Percentiles rank a stretch among this genome's conserved stretches.
Conservation (phyloP, 1,140 invertebrate species). For the Cepaea nemoralis region DNA sequence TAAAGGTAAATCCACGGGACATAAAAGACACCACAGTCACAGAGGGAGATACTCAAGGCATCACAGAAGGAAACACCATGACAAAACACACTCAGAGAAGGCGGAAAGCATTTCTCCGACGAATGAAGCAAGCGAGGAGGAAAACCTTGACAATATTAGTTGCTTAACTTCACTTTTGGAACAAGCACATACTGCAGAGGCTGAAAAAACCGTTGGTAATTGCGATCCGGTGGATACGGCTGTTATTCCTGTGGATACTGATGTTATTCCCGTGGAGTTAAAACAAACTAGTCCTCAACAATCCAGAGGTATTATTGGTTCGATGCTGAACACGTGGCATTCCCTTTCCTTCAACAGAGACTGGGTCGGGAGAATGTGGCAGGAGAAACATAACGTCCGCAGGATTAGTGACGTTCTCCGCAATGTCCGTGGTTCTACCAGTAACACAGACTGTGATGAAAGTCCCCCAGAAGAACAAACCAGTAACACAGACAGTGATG, state of each 20-base stretch:
- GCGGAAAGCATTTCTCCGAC: neutral
- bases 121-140: neutral
- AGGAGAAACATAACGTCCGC: constrained; percentile 5
- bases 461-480: neutral
- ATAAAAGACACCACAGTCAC: neutral
- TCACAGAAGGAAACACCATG: neutral
- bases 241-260: no score
- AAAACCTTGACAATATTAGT: neutral
- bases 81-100: neutral
- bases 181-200: neutral
- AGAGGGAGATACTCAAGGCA: neutral
- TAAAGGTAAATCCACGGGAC: neutral
- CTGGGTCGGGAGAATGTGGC: constrained; percentile 19
- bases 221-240: neutral
- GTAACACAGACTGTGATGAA: neutral
- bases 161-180: neutral
- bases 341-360: constrained; percentile 20
- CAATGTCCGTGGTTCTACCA: neutral
- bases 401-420: constrained; percentile 8
- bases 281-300: neutral
- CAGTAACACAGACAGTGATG: neutral
- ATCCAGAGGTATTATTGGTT: neutral
- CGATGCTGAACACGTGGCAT: neutral
- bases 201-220: neutral
- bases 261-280: neutral